phyloP scores from a whole-genome alignment of 2,797 vertebrate genomes.

The Cirrhinus mrigala region DNA sequence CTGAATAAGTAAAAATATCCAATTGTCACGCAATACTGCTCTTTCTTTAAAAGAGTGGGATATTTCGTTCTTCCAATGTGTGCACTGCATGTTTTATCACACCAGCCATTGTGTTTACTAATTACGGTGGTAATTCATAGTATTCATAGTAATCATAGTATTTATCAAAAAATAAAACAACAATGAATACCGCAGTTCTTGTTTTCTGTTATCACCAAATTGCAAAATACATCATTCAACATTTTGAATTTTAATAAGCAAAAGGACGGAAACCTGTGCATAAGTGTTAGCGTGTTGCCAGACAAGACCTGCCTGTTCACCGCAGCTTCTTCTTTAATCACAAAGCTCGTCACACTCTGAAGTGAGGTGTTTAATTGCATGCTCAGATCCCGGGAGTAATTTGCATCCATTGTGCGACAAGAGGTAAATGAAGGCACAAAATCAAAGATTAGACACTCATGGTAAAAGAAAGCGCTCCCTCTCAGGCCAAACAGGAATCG shows the following conservation, averaged over 20 bases:
- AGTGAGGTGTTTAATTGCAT: conserved; percentile 64
- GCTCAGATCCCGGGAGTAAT: conserved; percentile 63
- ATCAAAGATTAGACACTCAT: conserved; percentile 57
- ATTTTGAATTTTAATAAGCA: not conserved
- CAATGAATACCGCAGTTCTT: not conserved
- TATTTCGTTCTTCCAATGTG: not conserved
- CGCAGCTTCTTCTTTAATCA: conserved; percentile 42
- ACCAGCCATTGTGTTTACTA: not conserved
- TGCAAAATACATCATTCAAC: not conserved
- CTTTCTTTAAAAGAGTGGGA: not conserved
- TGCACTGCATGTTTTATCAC: not conserved
- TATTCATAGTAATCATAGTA: not conserved
- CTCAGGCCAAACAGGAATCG: conserved; percentile 42
- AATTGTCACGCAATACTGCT: not conserved
- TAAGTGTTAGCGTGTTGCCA: conserved; percentile 4
- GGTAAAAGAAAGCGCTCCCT: conserved; percentile 21
- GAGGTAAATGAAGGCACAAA: conserved; percentile 56
- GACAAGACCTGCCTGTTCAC: conserved; percentile 1
- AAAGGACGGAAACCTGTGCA: not conserved
- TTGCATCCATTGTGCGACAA: conserved; percentile 67
- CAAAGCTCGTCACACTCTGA: conserved; percentile 11
- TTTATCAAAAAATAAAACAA: not conserved
- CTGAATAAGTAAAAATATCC: not conserved
- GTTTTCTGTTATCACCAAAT: not conserved
- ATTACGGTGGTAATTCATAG: not conserved